Conservation (phyloP, 2,888 invertebrate genomes). For the Galerucella pusilla region DNA sequence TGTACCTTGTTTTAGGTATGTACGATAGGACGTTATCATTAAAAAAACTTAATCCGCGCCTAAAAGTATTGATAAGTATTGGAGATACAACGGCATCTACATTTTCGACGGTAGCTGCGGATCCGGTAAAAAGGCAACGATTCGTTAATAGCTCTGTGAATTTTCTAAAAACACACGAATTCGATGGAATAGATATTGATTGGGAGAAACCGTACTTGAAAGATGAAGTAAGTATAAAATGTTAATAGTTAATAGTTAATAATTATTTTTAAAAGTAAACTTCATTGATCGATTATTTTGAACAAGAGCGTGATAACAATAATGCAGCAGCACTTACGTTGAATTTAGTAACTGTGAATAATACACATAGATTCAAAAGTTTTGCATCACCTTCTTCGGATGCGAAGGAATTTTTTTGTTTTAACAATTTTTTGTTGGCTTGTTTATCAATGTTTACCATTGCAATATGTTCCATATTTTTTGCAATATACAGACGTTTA, state of each 20-base stretch:
- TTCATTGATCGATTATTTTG: too few relatives aligned
- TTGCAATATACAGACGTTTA: too few relatives aligned
- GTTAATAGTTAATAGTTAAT: conserved; percentile 49
- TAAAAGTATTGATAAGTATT: conserved; percentile 72
- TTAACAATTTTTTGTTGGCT: too few relatives aligned
- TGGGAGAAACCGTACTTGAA: conserved; percentile 76
- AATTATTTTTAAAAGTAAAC: conserved; percentile 63
- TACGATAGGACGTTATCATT: conserved; percentile 56
- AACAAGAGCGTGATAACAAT: too few relatives aligned
- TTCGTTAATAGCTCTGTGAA: conserved; percentile 69
- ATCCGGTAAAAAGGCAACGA: conserved; percentile 62
- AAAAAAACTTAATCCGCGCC: conserved; percentile 66
- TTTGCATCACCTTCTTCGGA: too few relatives aligned
- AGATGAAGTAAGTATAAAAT: conserved; percentile 62
- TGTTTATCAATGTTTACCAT: too few relatives aligned
- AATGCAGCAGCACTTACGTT: too few relatives aligned
- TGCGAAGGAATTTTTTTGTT: too few relatives aligned
- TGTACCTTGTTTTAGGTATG: conserved; percentile 20
- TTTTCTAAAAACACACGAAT: conserved; percentile 69
- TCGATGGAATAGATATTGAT: conserved; percentile 79
- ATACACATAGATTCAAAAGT: too few relatives aligned
- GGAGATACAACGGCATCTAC: conserved; percentile 69
- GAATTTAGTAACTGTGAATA: too few relatives aligned
- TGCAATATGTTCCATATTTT: too few relatives aligned
- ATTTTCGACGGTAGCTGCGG: conserved; percentile 65